A percentile compares a stretch with the other conserved stretches of the same genome.
phyloP scores from a whole-genome alignment of 2,888 invertebrate genomes.

The Nasonia oneida region DNA sequence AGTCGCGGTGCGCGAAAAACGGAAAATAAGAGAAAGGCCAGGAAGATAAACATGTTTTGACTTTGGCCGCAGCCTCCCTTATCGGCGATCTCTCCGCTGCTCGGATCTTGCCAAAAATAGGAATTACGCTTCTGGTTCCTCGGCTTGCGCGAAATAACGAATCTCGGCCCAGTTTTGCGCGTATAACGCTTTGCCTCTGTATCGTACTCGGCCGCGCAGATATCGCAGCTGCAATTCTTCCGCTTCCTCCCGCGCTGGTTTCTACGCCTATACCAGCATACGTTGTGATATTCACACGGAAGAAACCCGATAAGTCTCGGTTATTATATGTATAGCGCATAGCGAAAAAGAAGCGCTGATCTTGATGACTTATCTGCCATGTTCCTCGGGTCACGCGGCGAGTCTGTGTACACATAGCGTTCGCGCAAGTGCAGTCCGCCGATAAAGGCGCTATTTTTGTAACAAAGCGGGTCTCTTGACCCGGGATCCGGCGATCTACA shows the following conservation, averaged over 20 bases:
- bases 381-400: not conserved
- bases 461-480: not conserved
- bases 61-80: slow-evolving; percentile 38
- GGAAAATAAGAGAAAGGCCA: slow-evolving; percentile 26
- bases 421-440: slow-evolving; percentile 2
- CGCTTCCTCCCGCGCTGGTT: slow-evolving; percentile 11
- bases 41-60: slow-evolving; percentile 49
- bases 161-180: not conserved
- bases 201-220: not conserved
- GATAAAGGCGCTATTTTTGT: slow-evolving; percentile 22
- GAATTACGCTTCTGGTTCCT: not conserved
- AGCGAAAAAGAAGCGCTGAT: not conserved
- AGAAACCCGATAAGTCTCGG: not conserved
- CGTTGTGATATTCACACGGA: not conserved
- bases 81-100: slow-evolving; percentile 30
- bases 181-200: not conserved
- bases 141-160: not conserved
- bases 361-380: not conserved
- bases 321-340: too few relatives aligned
- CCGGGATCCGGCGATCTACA: not conserved
- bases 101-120: not conserved
- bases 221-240: slow-evolving; percentile 20
- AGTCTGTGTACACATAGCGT: not conserved
- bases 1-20: not conserved
- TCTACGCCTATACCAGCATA: not conserved